Evolutionary conservation across 37 sponge, comb jelly and placozoan species (phyloP).

Genomic region (Hormiphora californensis): DNA sequence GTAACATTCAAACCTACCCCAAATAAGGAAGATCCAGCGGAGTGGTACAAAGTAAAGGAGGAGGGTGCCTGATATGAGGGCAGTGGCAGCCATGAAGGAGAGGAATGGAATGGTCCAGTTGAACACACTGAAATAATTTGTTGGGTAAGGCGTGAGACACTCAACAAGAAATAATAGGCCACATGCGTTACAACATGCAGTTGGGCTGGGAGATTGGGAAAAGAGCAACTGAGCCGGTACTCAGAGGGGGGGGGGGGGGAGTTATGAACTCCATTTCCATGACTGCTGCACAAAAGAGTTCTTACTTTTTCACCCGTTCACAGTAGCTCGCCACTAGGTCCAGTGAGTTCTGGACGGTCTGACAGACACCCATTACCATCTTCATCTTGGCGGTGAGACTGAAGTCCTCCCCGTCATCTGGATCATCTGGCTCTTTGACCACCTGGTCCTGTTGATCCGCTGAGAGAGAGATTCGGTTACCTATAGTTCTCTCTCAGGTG

Average conservation of each 20-base stretch:
- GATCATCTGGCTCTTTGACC: slow-evolving; percentile 24
- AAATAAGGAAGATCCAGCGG: slow-evolving; percentile 65
- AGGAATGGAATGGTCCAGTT: slow-evolving; percentile 86
- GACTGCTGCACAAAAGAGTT: too few relatives aligned
- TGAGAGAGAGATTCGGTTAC: too few relatives aligned
- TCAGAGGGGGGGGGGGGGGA: too few relatives aligned
- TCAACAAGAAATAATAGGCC: too few relatives aligned
- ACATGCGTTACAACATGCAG: too few relatives aligned
- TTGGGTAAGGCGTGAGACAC: neutral
- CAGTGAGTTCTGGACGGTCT: slow-evolving; percentile 66
- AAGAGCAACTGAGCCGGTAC: too few relatives aligned
- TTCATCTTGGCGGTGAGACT: slow-evolving; percentile 55
- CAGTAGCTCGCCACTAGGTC: slow-evolving; percentile 65
- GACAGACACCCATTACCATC: slow-evolving; percentile 64
- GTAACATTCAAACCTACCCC: slow-evolving; percentile 56
- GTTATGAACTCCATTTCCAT: too few relatives aligned
- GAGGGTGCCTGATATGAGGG: slow-evolving; percentile 57
- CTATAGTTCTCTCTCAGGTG: too few relatives aligned
- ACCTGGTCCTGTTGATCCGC: slow-evolving; percentile 42
- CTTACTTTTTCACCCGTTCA: slow-evolving; percentile 79
- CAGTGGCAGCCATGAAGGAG: slow-evolving; percentile 67
- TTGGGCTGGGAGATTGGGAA: too few relatives aligned
- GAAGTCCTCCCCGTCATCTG: slow-evolving; percentile 36
- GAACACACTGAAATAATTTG: slow-evolving; percentile 61
- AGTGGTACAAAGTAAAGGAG: slow-evolving; percentile 72